These are phyloP conservation scores for Thera britannica DNA, from an alignment of 2,888 invertebrate genomes.

Conservation along the genomic window DNA sequence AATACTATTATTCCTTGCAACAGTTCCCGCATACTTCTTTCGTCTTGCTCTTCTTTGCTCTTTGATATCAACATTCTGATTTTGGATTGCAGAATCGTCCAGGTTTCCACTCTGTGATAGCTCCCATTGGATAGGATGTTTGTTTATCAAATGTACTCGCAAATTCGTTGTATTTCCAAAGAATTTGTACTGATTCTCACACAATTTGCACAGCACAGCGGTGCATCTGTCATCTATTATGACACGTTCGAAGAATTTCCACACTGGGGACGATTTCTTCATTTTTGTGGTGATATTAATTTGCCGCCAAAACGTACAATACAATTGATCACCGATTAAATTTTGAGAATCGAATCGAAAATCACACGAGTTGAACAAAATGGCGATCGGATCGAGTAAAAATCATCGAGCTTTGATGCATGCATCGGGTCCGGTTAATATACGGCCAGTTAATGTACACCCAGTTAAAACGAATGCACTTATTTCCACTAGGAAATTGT, in stretches of 20 bases:
- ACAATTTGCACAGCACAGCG: conserved; percentile 77
- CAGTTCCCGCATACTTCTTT: conserved; percentile 58
- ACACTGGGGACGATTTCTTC: conserved; percentile 77
- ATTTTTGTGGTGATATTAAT: conserved; percentile 57
- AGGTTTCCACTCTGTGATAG: conserved; percentile 67
- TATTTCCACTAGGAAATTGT: no score
- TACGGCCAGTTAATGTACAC: no score
- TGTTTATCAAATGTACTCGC: conserved; percentile 71
- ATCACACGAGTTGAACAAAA: conserved; percentile 62
- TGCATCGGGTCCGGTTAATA: no score
- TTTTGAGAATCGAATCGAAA: conserved; percentile 68
- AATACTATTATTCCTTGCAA: conserved; percentile 55
- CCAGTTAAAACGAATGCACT: no score
- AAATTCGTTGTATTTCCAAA: conserved; percentile 80
- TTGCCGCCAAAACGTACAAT: conserved; percentile 60
- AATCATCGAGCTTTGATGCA: conserved; percentile 48
- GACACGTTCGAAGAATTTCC: conserved; percentile 77
- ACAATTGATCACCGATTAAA: conserved; percentile 35
- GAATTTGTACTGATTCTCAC: conserved; percentile 77
- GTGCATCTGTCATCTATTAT: conserved; percentile 68
- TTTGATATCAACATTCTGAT: conserved; percentile 24
- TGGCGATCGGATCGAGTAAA: conserved; percentile 59
- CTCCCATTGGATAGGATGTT: conserved; percentile 80
- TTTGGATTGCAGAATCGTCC: conserved; percentile 60
- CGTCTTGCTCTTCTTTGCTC: conserved; percentile 46